Evolutionary conservation across 1,140 invertebrate genomes (phyloP).

Genomic region (Alviniconcha marisindica): DNA sequence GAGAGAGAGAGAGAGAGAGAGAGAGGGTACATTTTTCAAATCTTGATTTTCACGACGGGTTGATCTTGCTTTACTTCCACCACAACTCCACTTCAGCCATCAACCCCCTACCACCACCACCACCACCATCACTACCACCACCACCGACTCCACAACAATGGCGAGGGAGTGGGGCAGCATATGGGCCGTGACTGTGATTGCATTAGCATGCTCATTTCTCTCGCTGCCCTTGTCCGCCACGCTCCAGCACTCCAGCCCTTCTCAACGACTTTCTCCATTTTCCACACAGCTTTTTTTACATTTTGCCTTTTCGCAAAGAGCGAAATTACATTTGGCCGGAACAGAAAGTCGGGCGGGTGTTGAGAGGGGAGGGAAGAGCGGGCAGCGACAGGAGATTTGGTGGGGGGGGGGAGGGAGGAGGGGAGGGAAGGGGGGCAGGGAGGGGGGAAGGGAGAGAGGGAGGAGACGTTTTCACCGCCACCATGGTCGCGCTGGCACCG

Average conservation of each 20-base stretch:
- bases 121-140: background rate
- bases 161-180: constrained; percentile 23
- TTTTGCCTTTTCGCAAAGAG: constrained; percentile 18
- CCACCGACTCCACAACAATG: background rate
- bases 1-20: too few relatives aligned
- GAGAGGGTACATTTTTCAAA: too few relatives aligned
- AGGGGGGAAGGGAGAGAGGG: background rate
- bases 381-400: background rate
- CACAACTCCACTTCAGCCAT: background rate
- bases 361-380: too few relatives aligned
- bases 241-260: constrained; percentile 22
- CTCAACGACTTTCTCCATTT: constrained; percentile 41
- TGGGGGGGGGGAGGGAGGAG: background rate
- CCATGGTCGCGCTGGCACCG: too few relatives aligned
- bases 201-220: constrained; percentile 39
- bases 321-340: constrained; percentile 41
- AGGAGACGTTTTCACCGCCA: background rate
- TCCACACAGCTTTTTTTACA: constrained; percentile 22
- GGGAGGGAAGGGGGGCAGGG: background rate
- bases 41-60: too few relatives aligned
- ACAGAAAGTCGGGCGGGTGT: too few relatives aligned
- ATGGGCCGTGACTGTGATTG: constrained; percentile 33
- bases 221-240: background rate
- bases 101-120: background rate
- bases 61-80: background rate